Evolutionary conservation across 2,888 invertebrate genomes (phyloP).

Genomic region (Onthophagus sagittarius): DNA sequence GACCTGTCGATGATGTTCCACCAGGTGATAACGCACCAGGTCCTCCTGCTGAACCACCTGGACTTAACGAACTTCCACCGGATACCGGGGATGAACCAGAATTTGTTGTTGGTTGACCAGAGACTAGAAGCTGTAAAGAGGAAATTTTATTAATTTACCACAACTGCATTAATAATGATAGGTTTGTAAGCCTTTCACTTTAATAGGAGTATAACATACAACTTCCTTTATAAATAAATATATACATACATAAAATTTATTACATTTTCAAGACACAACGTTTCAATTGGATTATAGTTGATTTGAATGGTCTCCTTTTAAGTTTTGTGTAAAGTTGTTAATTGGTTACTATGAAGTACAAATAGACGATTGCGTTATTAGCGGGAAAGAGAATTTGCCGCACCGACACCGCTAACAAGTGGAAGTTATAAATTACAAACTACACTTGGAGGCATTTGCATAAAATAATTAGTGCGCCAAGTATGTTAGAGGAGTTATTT

Average conservation of each 20-base stretch:
- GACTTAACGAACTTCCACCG: conserved; percentile 70
- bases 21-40: conserved; percentile 44
- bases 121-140: conserved; percentile 66
- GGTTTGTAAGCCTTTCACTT: not conserved
- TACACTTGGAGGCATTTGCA: not conserved
- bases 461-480: conserved; percentile 3
- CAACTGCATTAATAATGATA: not conserved
- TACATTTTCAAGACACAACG: not conserved
- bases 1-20: conserved; percentile 45
- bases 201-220: not conserved
- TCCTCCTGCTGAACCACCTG: conserved; percentile 56
- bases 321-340: not conserved
- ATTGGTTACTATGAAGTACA: not conserved
- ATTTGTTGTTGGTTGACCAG: conserved; percentile 71
- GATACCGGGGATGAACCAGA: conserved; percentile 75
- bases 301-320: not conserved
- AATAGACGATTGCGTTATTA: not conserved
- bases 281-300: not conserved
- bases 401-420: not conserved
- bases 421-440: not conserved
- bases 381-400: not conserved
- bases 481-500: not conserved
- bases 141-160: not conserved
- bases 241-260: not conserved
- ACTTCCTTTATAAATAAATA: not conserved